Percentiles rank a stretch among this genome's conserved stretches.
These are phyloP conservation scores for Thyatira batis DNA, from an alignment of 2,888 invertebrate species.

Conservation along the genomic window DNA sequence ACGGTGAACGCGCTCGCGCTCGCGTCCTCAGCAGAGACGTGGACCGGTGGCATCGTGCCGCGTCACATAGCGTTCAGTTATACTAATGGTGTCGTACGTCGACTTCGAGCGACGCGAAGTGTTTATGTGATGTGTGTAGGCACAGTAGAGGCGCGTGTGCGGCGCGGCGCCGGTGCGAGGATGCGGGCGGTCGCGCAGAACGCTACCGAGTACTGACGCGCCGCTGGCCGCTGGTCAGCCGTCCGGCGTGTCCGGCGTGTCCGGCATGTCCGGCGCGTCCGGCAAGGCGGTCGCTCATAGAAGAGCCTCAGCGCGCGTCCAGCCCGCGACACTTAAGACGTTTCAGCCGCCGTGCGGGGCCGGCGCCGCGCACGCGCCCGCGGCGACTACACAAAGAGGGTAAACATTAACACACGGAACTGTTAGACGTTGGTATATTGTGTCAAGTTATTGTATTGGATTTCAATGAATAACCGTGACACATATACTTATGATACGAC, in stretches of 20 bases:
- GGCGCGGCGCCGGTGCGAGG: conserved; percentile 9
- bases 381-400: conserved; percentile 26
- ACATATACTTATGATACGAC: background rate
- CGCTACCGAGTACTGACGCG: background rate
- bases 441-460: conserved; percentile 7
- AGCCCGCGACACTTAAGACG: background rate
- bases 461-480: conserved; percentile 11
- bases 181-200: conserved; percentile 4
- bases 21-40: conserved; percentile 39
- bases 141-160: background rate
- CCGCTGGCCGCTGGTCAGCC: conserved; percentile 25
- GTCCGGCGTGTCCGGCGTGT: conserved; percentile 15
- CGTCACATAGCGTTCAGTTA: conserved; percentile 18
- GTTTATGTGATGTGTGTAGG: background rate
- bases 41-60: conserved; percentile 58
- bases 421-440: background rate
- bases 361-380: conserved; percentile 56
- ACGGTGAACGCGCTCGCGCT: conserved; percentile 63
- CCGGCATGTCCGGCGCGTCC: background rate
- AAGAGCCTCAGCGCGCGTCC: background rate
- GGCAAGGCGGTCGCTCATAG: background rate
- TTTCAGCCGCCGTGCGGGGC: conserved; percentile 32
- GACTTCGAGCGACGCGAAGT: background rate
- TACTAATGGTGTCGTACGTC: background rate
- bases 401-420: conserved; percentile 18